phyloP scores from a whole-genome alignment of 2,888 invertebrate species.

The Charanyca ferruginea region DNA sequence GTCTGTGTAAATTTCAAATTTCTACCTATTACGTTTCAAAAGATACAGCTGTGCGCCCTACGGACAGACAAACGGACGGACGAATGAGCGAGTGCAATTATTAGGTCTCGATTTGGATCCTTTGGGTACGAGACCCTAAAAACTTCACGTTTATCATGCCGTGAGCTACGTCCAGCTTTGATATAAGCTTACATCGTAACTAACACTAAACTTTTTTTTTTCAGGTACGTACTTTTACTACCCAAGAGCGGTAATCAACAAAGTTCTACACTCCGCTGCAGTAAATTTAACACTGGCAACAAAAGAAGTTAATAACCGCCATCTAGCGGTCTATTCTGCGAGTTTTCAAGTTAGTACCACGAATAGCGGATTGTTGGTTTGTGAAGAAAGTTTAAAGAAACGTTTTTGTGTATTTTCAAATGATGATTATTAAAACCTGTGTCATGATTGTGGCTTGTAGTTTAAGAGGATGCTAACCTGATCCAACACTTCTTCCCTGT shows the following conservation, averaged over 20 bases:
- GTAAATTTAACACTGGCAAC: slow-evolving; percentile 76
- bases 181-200: slow-evolving; percentile 22
- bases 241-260: slow-evolving; percentile 63
- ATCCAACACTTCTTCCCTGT: no score
- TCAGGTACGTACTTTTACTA: slow-evolving; percentile 72
- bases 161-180: not conserved
- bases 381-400: slow-evolving; percentile 37
- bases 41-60: no score
- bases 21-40: no score
- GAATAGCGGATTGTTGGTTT: slow-evolving; percentile 17
- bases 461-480: no score
- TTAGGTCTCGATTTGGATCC: no score
- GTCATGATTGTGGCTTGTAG: not conserved
- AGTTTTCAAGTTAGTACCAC: slow-evolving; percentile 41
- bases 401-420: slow-evolving; percentile 21
- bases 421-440: slow-evolving; percentile 14
- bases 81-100: no score
- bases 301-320: slow-evolving; percentile 72
- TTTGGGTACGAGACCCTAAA: no score
- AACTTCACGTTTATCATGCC: not conserved
- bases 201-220: slow-evolving; percentile 58
- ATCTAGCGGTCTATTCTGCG: slow-evolving; percentile 64
- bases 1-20: no score
- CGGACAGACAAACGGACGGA: no score
- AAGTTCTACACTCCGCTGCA: slow-evolving; percentile 64